Base-by-base conservation (phyloP, 2,797 vertebrate genomes). In the Leptatherina wallacei region DNA sequence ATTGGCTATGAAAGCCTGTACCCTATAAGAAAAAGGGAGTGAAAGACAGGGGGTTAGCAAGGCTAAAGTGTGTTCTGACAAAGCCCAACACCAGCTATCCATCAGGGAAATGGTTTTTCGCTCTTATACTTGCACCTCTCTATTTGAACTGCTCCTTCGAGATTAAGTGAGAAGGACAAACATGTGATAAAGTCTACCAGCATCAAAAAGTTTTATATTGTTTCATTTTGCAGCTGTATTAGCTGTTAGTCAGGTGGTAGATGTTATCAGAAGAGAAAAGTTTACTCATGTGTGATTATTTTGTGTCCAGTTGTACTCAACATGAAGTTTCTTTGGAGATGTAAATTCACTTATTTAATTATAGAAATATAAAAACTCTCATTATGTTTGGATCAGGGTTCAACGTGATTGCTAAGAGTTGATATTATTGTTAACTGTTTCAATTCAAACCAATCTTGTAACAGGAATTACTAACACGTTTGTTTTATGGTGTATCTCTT, bases 1-100 rank as follows among this genome's bases (percentile, higher is more conserved):
- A 80, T 67, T 82, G 57, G 70, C 77, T 72, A 40, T 78, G 61
- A 65, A 78, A 74, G 80, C 55, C 51, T 70, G 68, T 40, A 52
- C 62, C 44, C 58, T 27, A 47, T 62, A 40, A 73, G 51, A 61
- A 8, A 64, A 61, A 57, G 24, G 44, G 57, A 55, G 47, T 29
- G 30, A 60, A 52, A 44, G 44, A 60, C 58, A 70, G 38, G 32
- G 33, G 51, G 24, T 32, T 40, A 42, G 47, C 69, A 33, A 64
- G 56, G 40, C 47, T 55, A 64, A 78, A 77, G 51, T 73, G 20
- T 61, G 32, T 47, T 73, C 42, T 55, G 44, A 77, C 56, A 76
- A 54, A 54, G 51, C 51, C 24, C 49, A 27, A 54, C 12, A 54
- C 27, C 52, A 55, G 52, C 27, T 55, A 55, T 74, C 68, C 18